Conservation (phyloP, 2,113 vertebrate genomes). For the Carassius carassius region DNA sequence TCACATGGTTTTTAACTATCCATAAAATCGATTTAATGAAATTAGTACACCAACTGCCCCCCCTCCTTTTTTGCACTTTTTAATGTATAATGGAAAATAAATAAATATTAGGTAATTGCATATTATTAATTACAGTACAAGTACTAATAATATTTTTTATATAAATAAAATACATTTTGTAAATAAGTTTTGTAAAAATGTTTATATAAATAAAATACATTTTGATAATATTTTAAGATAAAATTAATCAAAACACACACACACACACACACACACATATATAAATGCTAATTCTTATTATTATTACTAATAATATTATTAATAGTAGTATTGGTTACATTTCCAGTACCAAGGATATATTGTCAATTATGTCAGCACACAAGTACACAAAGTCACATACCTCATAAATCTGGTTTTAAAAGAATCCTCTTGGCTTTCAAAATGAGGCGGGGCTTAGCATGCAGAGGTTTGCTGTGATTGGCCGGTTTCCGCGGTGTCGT, state of each 20-base stretch:
- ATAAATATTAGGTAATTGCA: not conserved
- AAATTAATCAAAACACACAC: too few species aligned
- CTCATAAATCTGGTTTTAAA: conserved; percentile 70
- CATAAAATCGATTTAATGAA: conserved; percentile 76
- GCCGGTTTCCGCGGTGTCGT: conserved; percentile 69
- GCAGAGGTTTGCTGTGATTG: conserved; percentile 69
- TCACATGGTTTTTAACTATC: conserved; percentile 77
- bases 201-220: too few species aligned
- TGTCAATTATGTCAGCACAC: not conserved
- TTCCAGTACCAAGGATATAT: not conserved
- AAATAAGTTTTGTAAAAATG: too few species aligned
- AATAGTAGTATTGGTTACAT: too few species aligned
- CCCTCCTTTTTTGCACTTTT: conserved; percentile 71
- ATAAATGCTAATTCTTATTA: too few species aligned
- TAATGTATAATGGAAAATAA: conserved; percentile 63
- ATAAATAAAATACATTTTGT: too few species aligned
- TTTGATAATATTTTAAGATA: too few species aligned
- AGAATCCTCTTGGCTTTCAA: conserved; percentile 57
- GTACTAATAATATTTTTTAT: too few species aligned
- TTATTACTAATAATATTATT: too few species aligned
- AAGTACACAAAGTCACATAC: conserved; percentile 4
- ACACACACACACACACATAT: too few species aligned
- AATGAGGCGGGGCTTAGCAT: conserved; percentile 68
- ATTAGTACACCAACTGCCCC: conserved; percentile 74
- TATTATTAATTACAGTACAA: too few species aligned